Evolutionary conservation across 1,140 invertebrate genomes (phyloP), one percentile per base, ranked within the genome.

Genomic region (Nomia melanderi): DNA sequence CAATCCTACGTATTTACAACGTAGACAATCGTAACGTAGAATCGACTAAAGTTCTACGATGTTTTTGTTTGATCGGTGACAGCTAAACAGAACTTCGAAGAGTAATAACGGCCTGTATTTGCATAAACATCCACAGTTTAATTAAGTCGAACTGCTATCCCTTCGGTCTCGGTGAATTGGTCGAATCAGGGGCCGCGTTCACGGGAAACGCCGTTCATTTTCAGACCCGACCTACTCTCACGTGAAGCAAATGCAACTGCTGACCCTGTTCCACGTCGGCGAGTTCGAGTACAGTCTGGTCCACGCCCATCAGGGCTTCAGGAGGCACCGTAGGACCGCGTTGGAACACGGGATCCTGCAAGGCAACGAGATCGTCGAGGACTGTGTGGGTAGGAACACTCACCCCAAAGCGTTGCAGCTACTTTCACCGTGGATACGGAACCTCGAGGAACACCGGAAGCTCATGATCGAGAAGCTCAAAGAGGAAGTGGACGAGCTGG

Each of bases 321-420:
- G 65, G 14, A 70, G 64, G 11, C 76, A 79, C 8, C 75, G 20
- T 31, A 57, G 17, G 3, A 79, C 76, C 56, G 85, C 84, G 11
- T 88, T 90, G 33, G 80, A 85, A 39, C 73, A 76, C 25, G 87
- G 82, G 0, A 81, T 90, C n/a, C 81, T 78, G 31, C 82, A 86
- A 20, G 88, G 83, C 0, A 88, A 84, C 53, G 87, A 89, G 77
- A 88, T 88, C 1, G 77, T 91, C 39, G 87, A 91, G 69, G 83
- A 90, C 77, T 91, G 90, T 65, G 77, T 91, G 17, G 91, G 91
- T 0, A 67, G 50, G 1, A 90, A 91, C 78, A 84, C 85, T 17
- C 50, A 60, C n/a, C 72, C 81, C 0, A 64, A 41, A 1, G 72
- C 83, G 6, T 25, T 91, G 0, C 2, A 62, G 11, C 69, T 84